Base-by-base conservation (phyloP, 2,113 vertebrate genomes). In the Girardinichthys multiradiatus region DNA sequence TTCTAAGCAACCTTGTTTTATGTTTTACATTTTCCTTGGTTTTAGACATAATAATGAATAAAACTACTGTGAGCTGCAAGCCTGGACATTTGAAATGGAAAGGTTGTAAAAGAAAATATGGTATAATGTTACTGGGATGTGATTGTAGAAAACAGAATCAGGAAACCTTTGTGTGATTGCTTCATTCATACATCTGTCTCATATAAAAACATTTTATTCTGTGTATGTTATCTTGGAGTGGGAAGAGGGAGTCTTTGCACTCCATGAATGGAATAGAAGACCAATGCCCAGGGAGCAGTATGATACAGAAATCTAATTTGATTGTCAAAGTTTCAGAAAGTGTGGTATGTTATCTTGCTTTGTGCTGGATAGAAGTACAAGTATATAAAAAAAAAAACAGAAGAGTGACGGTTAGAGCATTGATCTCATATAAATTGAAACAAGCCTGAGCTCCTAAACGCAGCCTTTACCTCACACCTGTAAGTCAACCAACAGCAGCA, bases 291-390 rank as follows among this genome's bases (percentile, higher is more conserved):
- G 26, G 7, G 51, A 85, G 72, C 39, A 1, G 21, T 59, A 42
- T 74, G 72, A 82, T 66, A 24, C 75, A 42, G 81, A 72, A 82
- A 84, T 82, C 68, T 84, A 75, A 91, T 90, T 90, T 83, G 77
- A 87, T 85, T 87, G 78, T 70, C 69, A 81, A 74, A 79, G 72
- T 70, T 86, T 79, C 27, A 21, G 58, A 64, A 69, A 67, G 69
- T 79, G 80, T 84, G 76, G 86, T 91, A 88, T 81, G 77, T 88
- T 89, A 86, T 89, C 82, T 81, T n/a, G 72, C 76, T 71, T 70
- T 60, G 59, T 74, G 74, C 63, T n/a, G 57, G 64, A 83, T 71
- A 64, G 70, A 67, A 64, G 33, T 17, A 72, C 35, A 30, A 62
- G 15, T 57, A 31, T 60, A 58, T 48, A 59, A 65, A 31, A 35